These are phyloP conservation scores for Aspidoscelis tigris DNA, from an alignment of 2,113 vertebrate species.

Conservation along the genomic window DNA sequence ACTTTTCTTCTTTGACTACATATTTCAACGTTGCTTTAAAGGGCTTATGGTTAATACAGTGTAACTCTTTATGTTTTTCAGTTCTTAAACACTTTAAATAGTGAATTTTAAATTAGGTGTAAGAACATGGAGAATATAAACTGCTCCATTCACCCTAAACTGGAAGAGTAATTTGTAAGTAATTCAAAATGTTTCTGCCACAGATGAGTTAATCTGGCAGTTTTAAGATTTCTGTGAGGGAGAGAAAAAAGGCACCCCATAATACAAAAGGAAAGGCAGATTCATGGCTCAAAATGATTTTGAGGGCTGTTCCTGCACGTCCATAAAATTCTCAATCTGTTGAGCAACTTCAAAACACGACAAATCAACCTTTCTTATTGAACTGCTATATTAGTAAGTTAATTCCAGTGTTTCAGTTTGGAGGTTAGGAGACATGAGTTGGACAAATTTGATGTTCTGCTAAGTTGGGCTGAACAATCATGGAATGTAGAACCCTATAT, in stretches of 20 bases:
- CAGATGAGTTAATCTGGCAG: background rate
- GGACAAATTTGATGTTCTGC: background rate
- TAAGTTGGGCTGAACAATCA: too few species aligned
- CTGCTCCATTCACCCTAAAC: background rate
- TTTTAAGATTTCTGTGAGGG: background rate
- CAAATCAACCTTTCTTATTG: background rate
- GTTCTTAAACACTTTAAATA: background rate
- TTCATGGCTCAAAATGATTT: background rate
- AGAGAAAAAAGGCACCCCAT: background rate
- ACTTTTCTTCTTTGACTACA: conserved; percentile 37
- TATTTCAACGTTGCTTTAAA: conserved; percentile 25
- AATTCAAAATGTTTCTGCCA: background rate
- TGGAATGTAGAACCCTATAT: background rate
- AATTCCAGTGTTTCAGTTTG: background rate
- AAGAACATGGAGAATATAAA: conserved; percentile 7
- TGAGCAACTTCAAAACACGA: background rate
- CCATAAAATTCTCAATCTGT: background rate
- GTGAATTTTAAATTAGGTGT: background rate
- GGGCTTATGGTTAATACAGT: conserved; percentile 31
- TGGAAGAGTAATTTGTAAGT: background rate
- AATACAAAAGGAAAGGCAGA: background rate
- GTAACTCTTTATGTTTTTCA: background rate
- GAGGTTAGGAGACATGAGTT: background rate
- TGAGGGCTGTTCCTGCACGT: background rate
- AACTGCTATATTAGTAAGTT: background rate